Base-by-base conservation (phyloP, 2,797 vertebrate genomes). In the Rhynchotus rufescens region DNA sequence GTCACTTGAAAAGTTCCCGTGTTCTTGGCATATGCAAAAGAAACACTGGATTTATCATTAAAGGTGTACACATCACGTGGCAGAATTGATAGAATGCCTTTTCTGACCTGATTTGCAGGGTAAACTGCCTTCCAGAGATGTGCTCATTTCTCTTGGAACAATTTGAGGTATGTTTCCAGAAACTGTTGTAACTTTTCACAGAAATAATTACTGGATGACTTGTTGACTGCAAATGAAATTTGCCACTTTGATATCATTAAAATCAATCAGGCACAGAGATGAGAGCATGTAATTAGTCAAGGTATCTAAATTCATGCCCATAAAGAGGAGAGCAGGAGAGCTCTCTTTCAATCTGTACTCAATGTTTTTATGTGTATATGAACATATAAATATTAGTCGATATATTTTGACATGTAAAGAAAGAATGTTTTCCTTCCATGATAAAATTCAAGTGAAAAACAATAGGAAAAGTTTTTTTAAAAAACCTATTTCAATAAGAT, bases 161-260 rank as follows among this genome's bases (percentile, higher is more conserved):
- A 64, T 88, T 57, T 80, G 26, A 71, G 67, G 14, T 2, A 42
- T 45, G 38, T 62, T 77, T 89, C 45, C 77, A 65, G 66, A 91
- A 93, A 82, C 89, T 51, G 79, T 16, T 75, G 40, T 44, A 74
- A 13, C 51, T 91, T 92, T 86, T 80, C 54, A 80, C 30, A 73
- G 47, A 92, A 86, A 68, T 74, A 91, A 90, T 66, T 83, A 44
- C 23, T 80, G 30, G 8, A 56, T 80, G 9, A 82, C 34, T 84
- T 91, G 25, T 56, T 72, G 65, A 93, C 19, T 44, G 36, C 57
- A 6, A 83, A 82, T 69, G n/a, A n/a, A n/a, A n/a, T n/a, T n/a
- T 66, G 17, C 32, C 49, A 67, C 59, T 91, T 92, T 84, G 36
- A 32, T 76, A 28, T n/a, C 10, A 80, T 90, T 90, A 85, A 83